These are phyloP conservation scores for Drosophila orosa DNA, from an alignment of 1,140 invertebrate genomes.

Conservation along the genomic window DNA sequence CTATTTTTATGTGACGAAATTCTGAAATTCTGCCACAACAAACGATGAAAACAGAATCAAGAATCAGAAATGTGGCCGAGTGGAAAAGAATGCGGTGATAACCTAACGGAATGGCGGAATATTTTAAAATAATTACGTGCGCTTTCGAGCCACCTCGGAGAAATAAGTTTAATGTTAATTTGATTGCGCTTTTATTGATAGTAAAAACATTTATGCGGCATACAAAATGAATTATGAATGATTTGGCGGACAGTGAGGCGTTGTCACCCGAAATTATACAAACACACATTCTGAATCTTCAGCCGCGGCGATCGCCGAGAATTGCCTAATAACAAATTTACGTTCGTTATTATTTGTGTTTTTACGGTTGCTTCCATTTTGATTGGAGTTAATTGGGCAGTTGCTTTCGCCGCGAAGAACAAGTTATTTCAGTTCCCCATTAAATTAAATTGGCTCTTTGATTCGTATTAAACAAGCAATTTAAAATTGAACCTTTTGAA, in stretches of 20 bases:
- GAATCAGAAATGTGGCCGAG: not conserved
- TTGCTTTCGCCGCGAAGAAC: conserved; percentile 14
- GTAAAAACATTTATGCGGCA: conserved; percentile 75
- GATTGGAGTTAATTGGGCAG: conserved; percentile 43
- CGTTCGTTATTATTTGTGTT: conserved; percentile 49
- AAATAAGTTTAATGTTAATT: conserved; percentile 82
- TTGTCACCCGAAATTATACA: conserved; percentile 34
- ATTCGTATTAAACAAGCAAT: conserved; percentile 20
- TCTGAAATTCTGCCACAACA: conserved; percentile 30
- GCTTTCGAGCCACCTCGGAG: conserved; percentile 31
- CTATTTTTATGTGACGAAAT: conserved; percentile 39
- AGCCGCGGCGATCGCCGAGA: conserved; percentile 22
- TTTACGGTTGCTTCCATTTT: conserved; percentile 45
- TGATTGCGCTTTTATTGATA: conserved; percentile 83
- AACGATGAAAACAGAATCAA: conserved; percentile 38
- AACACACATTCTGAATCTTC: conserved; percentile 25
- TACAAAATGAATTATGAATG: conserved; percentile 83
- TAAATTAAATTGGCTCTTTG: conserved; percentile 23
- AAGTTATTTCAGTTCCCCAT: conserved; percentile 34
- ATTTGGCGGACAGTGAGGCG: conserved; percentile 53
- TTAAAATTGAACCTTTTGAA: conserved; percentile 4
- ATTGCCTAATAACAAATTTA: conserved; percentile 45
- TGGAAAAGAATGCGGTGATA: conserved; percentile 41
- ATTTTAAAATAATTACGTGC: conserved; percentile 62
- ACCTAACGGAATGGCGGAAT: conserved; percentile 56